These are phyloP conservation scores for Lepidochrysops patricia DNA, from an alignment of 2,888 invertebrate species.

Conservation along the genomic window DNA sequence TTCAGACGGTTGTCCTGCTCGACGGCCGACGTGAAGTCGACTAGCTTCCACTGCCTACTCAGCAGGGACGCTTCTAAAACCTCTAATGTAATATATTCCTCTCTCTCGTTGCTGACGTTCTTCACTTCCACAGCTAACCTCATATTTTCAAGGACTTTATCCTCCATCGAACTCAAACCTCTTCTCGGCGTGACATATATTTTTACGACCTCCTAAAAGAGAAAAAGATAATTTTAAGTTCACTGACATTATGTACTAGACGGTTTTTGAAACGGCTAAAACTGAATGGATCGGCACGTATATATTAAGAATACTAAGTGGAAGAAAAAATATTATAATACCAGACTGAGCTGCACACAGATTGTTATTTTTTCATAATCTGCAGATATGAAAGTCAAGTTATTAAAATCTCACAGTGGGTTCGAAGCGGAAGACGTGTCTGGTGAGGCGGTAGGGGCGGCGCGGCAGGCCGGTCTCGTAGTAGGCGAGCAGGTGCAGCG, in stretches of 20 bases:
- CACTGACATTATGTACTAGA: too few relatives aligned
- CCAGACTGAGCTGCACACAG: too few relatives aligned
- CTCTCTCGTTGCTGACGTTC: constrained; percentile 79
- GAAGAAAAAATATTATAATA: too few relatives aligned
- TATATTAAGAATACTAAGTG: too few relatives aligned
- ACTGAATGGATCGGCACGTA: too few relatives aligned
- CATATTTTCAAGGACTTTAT: constrained; percentile 69
- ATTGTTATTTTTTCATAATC: too few relatives aligned
- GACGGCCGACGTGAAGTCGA: constrained; percentile 44
- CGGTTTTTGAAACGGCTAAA: too few relatives aligned
- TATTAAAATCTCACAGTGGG: constrained; percentile 43
- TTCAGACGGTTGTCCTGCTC: constrained; percentile 39
- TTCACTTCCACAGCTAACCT: constrained; percentile 80
- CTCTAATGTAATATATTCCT: constrained; percentile 72
- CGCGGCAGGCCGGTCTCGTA: constrained; percentile 45
- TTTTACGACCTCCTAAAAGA: constrained; percentile 70
- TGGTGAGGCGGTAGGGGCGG: constrained; percentile 41
- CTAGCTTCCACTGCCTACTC: constrained; percentile 76
- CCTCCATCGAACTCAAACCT: constrained; percentile 51
- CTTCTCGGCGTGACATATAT: constrained; percentile 70
- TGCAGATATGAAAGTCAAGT: too few relatives aligned
- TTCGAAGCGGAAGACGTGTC: constrained; percentile 50
- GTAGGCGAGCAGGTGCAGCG: constrained; percentile 48
- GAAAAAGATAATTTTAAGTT: too few relatives aligned
- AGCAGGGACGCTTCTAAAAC: constrained; percentile 44